A percentile compares a stretch with the other conserved stretches of the same genome.
Conservation (phyloP, 2,888 invertebrate genomes). For the Yponomeuta sedellus region DNA sequence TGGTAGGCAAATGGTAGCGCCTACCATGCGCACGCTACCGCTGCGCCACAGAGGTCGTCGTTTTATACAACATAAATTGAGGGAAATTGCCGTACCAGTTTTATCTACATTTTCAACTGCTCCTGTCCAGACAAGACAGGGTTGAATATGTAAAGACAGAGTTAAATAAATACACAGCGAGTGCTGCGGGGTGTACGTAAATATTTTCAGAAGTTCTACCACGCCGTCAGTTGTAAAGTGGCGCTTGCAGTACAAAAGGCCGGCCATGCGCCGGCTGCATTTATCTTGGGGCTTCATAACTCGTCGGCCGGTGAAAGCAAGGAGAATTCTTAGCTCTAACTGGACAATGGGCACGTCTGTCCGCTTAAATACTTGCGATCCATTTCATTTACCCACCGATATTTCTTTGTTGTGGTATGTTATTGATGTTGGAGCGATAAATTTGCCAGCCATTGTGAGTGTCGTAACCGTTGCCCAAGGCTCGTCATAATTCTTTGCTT, state of each 20-base stretch:
- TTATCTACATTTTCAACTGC: too few species aligned
- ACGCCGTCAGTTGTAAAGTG: neutral
- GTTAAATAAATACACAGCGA: too few species aligned
- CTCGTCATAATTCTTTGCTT: neutral
- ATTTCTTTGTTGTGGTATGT: slow-evolving; percentile 28
- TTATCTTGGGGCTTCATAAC: slow-evolving; percentile 47
- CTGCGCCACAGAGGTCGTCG: too few species aligned
- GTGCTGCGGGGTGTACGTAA: neutral
- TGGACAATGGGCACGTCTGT: slow-evolving; percentile 41
- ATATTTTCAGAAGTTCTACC: neutral
- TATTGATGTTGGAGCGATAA: slow-evolving; percentile 10
- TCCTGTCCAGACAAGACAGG: too few species aligned
- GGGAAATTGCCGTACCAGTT: too few species aligned
- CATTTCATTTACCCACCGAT: slow-evolving; percentile 31
- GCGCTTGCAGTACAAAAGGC: slow-evolving; percentile 22
- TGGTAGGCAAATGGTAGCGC: too few species aligned
- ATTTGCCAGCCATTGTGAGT: neutral
- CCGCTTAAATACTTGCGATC: slow-evolving; percentile 36
- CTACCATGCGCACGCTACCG: too few species aligned
- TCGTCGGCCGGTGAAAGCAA: slow-evolving; percentile 39
- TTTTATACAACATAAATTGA: too few species aligned
- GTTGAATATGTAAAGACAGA: too few species aligned
- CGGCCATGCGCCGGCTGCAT: slow-evolving; percentile 35
- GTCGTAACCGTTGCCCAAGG: neutral
- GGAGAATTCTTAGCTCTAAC: slow-evolving; percentile 40